phyloP scores from a whole-genome alignment of 1,140 invertebrate species.

The Zophobas morio region DNA sequence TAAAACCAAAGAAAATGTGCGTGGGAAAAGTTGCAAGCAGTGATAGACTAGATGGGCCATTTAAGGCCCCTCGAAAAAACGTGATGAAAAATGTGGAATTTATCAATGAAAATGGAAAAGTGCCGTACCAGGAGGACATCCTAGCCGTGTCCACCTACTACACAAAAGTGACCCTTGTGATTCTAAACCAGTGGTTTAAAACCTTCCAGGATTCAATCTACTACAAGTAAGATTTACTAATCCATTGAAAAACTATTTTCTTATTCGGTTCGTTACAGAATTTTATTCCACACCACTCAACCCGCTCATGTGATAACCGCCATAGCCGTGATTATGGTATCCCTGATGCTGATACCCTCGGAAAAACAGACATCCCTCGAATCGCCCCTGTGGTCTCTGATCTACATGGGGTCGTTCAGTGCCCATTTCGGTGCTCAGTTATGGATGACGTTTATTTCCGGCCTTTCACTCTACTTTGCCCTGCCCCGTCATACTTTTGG shows the following conservation, averaged over 20 bases:
- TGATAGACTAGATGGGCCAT: slow-evolving; percentile 13
- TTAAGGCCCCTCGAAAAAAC: slow-evolving; percentile 18
- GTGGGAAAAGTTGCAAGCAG: slow-evolving; percentile 45
- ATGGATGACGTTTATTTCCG: slow-evolving; percentile 92
- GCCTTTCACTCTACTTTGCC: slow-evolving; percentile 86
- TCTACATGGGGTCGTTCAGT: slow-evolving; percentile 82
- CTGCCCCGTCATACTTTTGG: slow-evolving; percentile 87
- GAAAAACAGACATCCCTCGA: slow-evolving; percentile 65
- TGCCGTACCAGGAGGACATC: slow-evolving; percentile 49
- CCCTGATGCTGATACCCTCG: slow-evolving; percentile 72
- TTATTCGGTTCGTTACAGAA: slow-evolving; percentile 70
- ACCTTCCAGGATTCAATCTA: slow-evolving; percentile 48
- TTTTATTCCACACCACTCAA: slow-evolving; percentile 79
- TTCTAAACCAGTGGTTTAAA: slow-evolving; percentile 25
- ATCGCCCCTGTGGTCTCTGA: slow-evolving; percentile 70
- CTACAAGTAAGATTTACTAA: slow-evolving; percentile 54
- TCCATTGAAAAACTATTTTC: neutral
- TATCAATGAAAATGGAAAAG: slow-evolving; percentile 18
- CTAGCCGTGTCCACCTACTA: slow-evolving; percentile 49
- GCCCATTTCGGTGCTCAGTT: slow-evolving; percentile 86
- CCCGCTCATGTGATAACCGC: slow-evolving; percentile 82
- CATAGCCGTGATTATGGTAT: slow-evolving; percentile 75
- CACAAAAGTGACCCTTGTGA: slow-evolving; percentile 49
- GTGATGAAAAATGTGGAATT: slow-evolving; percentile 4
- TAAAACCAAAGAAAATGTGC: slow-evolving; percentile 49